These are phyloP conservation scores for Isurus oxyrinchus DNA, from an alignment of 2,113 vertebrate species.

Conservation along the genomic window DNA sequence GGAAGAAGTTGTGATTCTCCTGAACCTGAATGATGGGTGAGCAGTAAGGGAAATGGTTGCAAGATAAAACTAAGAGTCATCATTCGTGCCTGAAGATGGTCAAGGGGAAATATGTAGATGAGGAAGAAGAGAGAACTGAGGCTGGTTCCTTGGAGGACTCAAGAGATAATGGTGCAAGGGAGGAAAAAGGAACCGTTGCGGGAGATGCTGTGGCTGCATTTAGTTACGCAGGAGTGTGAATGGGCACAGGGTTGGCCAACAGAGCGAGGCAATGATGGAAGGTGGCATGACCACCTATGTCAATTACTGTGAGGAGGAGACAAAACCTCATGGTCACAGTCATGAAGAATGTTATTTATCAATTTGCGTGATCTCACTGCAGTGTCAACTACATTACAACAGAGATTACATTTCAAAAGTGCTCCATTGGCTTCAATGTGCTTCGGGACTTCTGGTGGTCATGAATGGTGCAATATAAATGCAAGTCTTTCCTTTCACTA, in stretches of 20 bases:
- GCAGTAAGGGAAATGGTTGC: neutral
- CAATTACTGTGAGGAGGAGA: neutral
- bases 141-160: too few relatives aligned
- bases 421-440: too few relatives aligned
- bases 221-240: neutral
- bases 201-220: neutral
- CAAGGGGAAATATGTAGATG: neutral
- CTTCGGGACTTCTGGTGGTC: too few relatives aligned
- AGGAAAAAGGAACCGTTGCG: neutral
- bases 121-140: neutral
- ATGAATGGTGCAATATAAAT: too few relatives aligned
- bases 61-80: too few relatives aligned
- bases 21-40: neutral
- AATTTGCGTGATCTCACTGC: neutral
- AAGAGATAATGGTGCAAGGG: neutral
- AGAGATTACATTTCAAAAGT: neutral
- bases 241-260: neutral
- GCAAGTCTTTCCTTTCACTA: too few relatives aligned
- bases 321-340: neutral
- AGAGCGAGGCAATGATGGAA: neutral
- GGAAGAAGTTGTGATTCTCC: neutral
- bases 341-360: neutral
- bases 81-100: too few relatives aligned
- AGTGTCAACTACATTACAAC: neutral
- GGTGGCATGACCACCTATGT: neutral